Percentiles rank a stretch among this genome's conserved stretches.
These are phyloP conservation scores for Petrocephalus sullivani DNA, from an alignment of 2,797 vertebrate species.

Conservation along the genomic window DNA sequence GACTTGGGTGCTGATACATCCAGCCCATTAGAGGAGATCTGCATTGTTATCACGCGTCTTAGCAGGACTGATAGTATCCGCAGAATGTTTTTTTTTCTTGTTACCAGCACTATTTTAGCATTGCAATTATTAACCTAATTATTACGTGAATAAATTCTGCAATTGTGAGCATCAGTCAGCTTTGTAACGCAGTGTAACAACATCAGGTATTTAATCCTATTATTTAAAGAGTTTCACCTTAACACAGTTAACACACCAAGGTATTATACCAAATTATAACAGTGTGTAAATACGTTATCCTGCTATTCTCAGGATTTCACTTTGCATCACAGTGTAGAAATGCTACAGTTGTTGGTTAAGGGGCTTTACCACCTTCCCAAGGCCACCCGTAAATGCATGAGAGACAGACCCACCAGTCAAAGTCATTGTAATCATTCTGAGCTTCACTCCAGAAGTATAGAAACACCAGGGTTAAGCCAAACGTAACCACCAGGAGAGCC, in stretches of 20 bases:
- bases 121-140: neutral
- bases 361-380: neutral
- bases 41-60: neutral
- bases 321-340: neutral
- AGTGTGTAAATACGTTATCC: neutral
- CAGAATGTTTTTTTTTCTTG: neutral
- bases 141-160: neutral
- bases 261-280: neutral
- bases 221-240: neutral
- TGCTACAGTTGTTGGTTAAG: neutral
- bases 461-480: slow-evolving; percentile 73
- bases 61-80: neutral
- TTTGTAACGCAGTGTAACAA: neutral
- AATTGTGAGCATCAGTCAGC: neutral
- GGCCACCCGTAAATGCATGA: neutral
- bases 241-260: too few relatives aligned
- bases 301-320: neutral
- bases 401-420: slow-evolving; percentile 77
- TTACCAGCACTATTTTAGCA: neutral
- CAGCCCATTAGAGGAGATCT: neutral
- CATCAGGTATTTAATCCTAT: neutral
- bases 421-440: slow-evolving; percentile 84
- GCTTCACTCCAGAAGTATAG: slow-evolving; percentile 82
- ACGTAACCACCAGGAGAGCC: slow-evolving; percentile 67
- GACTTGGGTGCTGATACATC: neutral